These are phyloP conservation scores for Gasterosteus nipponicus DNA, from an alignment of 2,113 vertebrate species.

Conservation along the genomic window DNA sequence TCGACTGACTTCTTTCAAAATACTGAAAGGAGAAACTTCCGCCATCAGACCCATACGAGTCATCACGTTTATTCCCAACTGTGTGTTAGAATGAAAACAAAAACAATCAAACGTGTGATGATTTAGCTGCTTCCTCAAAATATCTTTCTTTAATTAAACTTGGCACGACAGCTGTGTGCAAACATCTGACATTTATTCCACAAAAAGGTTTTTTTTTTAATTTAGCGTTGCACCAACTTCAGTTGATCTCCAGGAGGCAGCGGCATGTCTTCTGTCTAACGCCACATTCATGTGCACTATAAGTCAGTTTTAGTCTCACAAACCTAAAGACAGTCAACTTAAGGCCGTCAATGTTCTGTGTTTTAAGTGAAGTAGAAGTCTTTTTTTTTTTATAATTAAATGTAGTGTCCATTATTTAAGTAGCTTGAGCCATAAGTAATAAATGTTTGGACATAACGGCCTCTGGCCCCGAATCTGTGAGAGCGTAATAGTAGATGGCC, in stretches of 20 bases:
- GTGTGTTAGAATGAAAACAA: neutral
- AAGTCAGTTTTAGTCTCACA: neutral
- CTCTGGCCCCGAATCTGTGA: neutral
- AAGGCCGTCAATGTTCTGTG: neutral
- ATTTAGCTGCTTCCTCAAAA: neutral
- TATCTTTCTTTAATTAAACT: neutral
- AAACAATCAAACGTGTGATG: neutral
- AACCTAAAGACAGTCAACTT: neutral
- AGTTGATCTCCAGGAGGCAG: neutral
- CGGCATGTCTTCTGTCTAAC: neutral
- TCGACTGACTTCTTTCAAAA: neutral
- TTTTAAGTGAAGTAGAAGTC: no score
- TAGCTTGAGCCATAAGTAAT: neutral
- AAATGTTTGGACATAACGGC: neutral
- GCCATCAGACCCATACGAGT: neutral
- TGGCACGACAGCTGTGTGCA: neutral
- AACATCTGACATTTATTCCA: neutral
- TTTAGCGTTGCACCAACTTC: neutral
- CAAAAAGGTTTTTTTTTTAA: neutral
- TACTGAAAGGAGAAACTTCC: neutral
- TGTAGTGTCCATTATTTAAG: neutral
- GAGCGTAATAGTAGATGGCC: neutral
- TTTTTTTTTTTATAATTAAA: no score
- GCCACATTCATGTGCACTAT: constrained; percentile 5
- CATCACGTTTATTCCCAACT: neutral